phyloP scores from a whole-genome alignment of 2,797 vertebrate genomes.

The Melanotaenia trifasciata region DNA sequence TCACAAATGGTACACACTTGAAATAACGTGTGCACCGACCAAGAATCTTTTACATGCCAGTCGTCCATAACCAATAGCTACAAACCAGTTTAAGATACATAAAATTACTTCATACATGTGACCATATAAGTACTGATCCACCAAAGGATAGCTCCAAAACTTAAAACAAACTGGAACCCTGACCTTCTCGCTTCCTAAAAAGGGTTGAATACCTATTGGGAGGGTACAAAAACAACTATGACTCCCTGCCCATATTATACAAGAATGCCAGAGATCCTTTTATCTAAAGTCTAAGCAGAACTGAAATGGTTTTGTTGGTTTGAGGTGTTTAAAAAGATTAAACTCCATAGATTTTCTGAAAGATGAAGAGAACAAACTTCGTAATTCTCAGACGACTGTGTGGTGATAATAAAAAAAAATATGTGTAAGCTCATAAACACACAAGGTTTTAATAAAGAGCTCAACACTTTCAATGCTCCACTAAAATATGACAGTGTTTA shows the following conservation, averaged over 20 bases:
- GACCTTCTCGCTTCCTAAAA: constrained; percentile 34
- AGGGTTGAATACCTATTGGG: constrained; percentile 24
- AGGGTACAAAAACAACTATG: constrained; percentile 27
- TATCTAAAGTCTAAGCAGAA: constrained; percentile 50
- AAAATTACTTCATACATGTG: constrained; percentile 57
- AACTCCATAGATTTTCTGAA: constrained; percentile 24
- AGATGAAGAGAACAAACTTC: constrained; percentile 20
- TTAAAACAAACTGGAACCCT: constrained; percentile 37
- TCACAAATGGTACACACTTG: constrained; percentile 52
- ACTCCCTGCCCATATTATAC: constrained; percentile 28
- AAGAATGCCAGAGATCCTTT: constrained; percentile 63
- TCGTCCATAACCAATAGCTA: constrained; percentile 65
- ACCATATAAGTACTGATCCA: constrained; percentile 58
- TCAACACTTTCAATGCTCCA: constrained; percentile 18
- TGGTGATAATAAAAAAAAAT: constrained; percentile 35
- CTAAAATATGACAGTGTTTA: constrained; percentile 2
- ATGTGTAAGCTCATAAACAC: constrained; percentile 24
- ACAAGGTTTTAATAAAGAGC: constrained; percentile 26
- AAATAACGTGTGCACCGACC: constrained; percentile 70
- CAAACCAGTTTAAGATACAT: constrained; percentile 57
- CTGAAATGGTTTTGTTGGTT: constrained; percentile 40
- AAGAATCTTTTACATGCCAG: constrained; percentile 60
- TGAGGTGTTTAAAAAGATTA: constrained; percentile 34
- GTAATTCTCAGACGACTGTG: constrained; percentile 6
- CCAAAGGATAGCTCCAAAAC: constrained; percentile 43